Evolutionary conservation across 1,140 invertebrate species (phyloP), one percentile per base, ranked within the genome.

Genomic region (Stenopsyche tienmushanensis): DNA sequence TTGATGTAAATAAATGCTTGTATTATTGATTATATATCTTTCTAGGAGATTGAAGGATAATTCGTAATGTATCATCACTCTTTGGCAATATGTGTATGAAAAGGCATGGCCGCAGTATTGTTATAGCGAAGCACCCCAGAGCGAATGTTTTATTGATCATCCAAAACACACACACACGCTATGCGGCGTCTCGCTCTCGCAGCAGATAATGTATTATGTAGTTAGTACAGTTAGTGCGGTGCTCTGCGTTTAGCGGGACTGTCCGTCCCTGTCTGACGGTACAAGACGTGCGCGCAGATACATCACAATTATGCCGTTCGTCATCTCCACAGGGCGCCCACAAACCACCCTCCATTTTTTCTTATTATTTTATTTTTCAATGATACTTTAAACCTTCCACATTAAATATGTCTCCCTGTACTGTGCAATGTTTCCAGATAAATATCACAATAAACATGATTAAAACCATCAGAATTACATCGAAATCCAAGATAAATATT

Each of bases 121-220:
- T 24, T 3, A 67, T 45, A n/a, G 41, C 59, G 65, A 39, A 8
- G 20, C 47, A 18, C 15, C 15, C 10, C 52, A 58, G 25, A 59
- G 58, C 62, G 65, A 71, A 67, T 71, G 69, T 67, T 71, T 71
- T 71, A 71, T 71, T 71, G 69, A 71, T 71, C 69, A 71, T 65
- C 69, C 69, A 62, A 71, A 71, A 71, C 69, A 71, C 69, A 64
- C 49, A 66, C 55, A 71, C 65, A 63, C 66, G 59, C 50, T 18
- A 13, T 8, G 8, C 26, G 3, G 9, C 54, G 7, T 57, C 54
- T 57, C 34, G 3, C 7, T 53, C 24, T 24, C 8, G 13, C 10
- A 24, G 8, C 9, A 62, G 49, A 66, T 62, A 44, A 62, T 62
- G 65, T 66, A 66, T 67, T 67, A 67, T 67, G 45, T 67, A 67